phyloP scores from a whole-genome alignment of 2,113 vertebrate genomes.

The Copsychus sechellarum region DNA sequence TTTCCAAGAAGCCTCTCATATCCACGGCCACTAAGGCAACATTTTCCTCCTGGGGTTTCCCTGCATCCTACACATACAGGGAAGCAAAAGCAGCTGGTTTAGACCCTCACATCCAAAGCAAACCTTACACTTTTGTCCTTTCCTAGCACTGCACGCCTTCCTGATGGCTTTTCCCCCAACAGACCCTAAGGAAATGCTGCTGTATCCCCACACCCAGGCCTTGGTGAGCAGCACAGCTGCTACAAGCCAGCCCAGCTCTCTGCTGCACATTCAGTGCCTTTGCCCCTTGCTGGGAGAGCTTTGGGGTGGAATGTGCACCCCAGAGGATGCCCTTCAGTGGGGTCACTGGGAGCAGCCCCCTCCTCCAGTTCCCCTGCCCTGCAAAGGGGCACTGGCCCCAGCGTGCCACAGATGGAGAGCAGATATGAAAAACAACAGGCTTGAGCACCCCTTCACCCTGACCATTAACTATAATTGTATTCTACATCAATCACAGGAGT shows the following conservation, averaged over 20 bases:
- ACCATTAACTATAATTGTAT: constrained; percentile 66
- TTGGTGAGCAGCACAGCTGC: neutral
- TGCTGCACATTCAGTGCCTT: neutral
- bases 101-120: neutral
- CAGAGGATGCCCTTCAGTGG: neutral
- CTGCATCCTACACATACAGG: neutral
- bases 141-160: neutral
- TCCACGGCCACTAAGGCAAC: neutral
- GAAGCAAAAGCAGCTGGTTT: neutral
- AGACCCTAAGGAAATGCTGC: neutral
- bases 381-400: neutral
- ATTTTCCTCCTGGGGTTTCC: neutral
- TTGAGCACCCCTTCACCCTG: constrained; percentile 20
- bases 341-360: neutral
- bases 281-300: neutral
- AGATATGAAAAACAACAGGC: constrained; percentile 9
- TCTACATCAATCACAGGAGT: constrained; percentile 57
- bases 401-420: neutral
- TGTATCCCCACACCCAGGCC: neutral
- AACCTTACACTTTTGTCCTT: neutral
- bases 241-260: neutral
- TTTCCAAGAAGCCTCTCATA: neutral
- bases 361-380: neutral
- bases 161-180: neutral
- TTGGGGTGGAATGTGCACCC: fast-evolving